Evolutionary conservation across 2,888 invertebrate species (phyloP).

Genomic region (Halictus quadricinctus): DNA sequence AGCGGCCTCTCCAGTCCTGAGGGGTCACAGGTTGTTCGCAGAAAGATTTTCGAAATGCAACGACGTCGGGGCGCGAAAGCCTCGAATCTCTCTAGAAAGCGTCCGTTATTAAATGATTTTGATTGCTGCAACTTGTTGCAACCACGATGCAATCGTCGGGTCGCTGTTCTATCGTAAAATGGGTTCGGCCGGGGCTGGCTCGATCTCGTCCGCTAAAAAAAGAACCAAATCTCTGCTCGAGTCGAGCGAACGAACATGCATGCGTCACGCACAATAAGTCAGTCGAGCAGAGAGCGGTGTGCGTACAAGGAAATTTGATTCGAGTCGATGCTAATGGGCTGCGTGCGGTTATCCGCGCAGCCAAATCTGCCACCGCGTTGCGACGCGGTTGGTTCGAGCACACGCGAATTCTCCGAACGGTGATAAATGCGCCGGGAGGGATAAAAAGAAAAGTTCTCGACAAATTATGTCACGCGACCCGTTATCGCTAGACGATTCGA

Average conservation of each 20-base stretch:
- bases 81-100: background rate
- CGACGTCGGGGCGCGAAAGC: too few species aligned
- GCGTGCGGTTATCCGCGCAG: slow-evolving; percentile 45
- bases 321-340: slow-evolving; percentile 54
- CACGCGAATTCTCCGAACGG: slow-evolving; percentile 45
- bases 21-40: too few species aligned
- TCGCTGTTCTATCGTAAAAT: background rate
- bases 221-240: background rate
- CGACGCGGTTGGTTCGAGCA: background rate
- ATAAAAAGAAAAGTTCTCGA: slow-evolving; percentile 15
- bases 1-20: too few species aligned
- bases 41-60: too few species aligned
- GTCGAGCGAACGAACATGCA: background rate
- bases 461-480: slow-evolving; percentile 59
- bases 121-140: background rate
- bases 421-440: slow-evolving; percentile 42
- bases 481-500: background rate
- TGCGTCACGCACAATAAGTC: slow-evolving; percentile 40
- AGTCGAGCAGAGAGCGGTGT: slow-evolving; percentile 33
- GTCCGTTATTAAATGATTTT: background rate
- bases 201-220: slow-evolving; percentile 15
- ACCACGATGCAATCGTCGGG: background rate
- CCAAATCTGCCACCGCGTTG: slow-evolving; percentile 45
- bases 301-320: slow-evolving; percentile 53
- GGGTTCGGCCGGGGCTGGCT: background rate